Base-by-base conservation (phyloP, 2,113 vertebrate genomes). In the Eulemur rufifrons region DNA sequence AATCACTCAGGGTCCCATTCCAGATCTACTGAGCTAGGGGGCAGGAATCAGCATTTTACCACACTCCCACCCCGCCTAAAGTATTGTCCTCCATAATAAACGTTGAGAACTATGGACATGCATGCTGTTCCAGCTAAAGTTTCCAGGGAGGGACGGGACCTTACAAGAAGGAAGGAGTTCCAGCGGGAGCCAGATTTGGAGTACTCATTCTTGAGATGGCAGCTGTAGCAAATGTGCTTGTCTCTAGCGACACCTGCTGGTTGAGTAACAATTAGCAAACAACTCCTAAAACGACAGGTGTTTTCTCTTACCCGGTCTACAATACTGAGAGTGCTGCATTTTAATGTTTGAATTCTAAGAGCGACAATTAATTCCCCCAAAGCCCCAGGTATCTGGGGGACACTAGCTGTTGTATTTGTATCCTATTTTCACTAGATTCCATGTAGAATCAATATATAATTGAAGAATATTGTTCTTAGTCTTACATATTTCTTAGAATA, bases 171-270 rank as follows among this genome's bases (percentile, higher is more conserved):
- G 42, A 21, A 8, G 14, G 47, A 61, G 37, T 17, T 56, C 74
- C 34, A 50, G 37, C 15, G 8, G 23, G 34, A 63, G 39, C 25
- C 25, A 23, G 32, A 47, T 74, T 92, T 69, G 2, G 37, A 15
- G 39, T 47, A 50, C 18, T 21, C 6, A 3, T n/a, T 66, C n/a
- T 29, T 23, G 6, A 74, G 50, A 59, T 25, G 29, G 32, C 37
- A 15, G 34, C 37, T 0, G 0, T 17, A 52, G 47, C 39, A 52
- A 61, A 95, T 92, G 66, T 64, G 23, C 83, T 95, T 92, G 92
- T 94, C 93, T 98, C 80, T 95, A 66, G 37, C 0, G 98, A 85
- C 98, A 97, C 95, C 98, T 97, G 94, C 95, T 97, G 97, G 98
- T 90, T 34, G 27, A 92, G 34, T 47, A 45, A n/a, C 42, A 94